A percentile compares a stretch with the other conserved stretches of the same genome.
These are phyloP conservation scores for Muricea muricata DNA, from an alignment of 92 coral and sea anemone genomes.

Conservation along the genomic window DNA sequence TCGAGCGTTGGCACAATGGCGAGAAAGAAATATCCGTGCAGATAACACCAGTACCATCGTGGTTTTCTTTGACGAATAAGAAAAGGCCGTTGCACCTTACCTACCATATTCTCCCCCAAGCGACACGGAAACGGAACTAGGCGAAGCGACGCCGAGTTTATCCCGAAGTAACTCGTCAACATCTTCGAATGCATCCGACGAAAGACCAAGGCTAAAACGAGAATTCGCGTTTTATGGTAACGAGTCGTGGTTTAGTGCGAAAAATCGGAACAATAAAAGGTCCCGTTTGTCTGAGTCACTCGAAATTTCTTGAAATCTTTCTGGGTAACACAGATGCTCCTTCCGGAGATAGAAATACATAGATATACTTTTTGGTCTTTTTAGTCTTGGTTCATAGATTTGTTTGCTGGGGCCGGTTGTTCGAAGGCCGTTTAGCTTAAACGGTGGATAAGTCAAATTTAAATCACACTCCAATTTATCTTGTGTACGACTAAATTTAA, in stretches of 20 bases:
- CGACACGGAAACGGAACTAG: slow-evolving; percentile 81
- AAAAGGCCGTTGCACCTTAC: slow-evolving; percentile 48
- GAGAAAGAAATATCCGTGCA: slow-evolving; percentile 85
- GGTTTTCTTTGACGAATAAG: slow-evolving; percentile 84
- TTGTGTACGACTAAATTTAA: no score
- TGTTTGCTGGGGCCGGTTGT: no score
- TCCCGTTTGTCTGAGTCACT: not conserved
- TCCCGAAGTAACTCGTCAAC: slow-evolving; percentile 60
- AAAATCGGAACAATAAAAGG: not conserved
- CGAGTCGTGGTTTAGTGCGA: not conserved
- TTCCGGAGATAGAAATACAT: no score
- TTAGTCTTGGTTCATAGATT: no score
- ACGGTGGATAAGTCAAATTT: no score
- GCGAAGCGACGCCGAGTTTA: slow-evolving; percentile 66
- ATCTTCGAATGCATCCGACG: slow-evolving; percentile 5
- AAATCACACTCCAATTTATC: no score
- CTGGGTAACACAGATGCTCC: no score
- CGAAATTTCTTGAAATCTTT: no score
- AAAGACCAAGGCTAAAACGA: not conserved
- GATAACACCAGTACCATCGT: slow-evolving; percentile 92
- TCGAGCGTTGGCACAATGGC: slow-evolving; percentile 85
- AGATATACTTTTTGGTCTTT: no score
- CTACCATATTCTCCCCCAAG: slow-evolving; percentile 63
- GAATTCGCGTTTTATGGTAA: slow-evolving; percentile 11
- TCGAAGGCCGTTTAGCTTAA: no score